Conservation (phyloP, 2,888 invertebrate genomes). For the Pristionchus entomophagus region DNA sequence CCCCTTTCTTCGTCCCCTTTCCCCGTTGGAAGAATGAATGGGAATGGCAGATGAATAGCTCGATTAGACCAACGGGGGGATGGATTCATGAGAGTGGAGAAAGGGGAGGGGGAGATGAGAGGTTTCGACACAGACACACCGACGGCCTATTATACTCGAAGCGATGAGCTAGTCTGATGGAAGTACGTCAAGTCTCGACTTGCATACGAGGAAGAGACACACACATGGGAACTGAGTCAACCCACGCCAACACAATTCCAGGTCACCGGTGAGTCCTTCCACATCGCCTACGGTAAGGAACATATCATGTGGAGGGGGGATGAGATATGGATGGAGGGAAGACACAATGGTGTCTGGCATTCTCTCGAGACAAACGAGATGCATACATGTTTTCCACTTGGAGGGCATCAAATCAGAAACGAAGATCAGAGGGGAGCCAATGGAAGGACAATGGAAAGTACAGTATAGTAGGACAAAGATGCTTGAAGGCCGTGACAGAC, state of each 20-base stretch:
- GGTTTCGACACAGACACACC: background rate
- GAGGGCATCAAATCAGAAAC: background rate
- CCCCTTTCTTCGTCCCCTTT: background rate
- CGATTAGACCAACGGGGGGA: conserved; percentile 44
- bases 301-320: background rate
- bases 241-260: too few species aligned
- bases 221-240: too few species aligned
- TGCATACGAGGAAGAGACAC: too few species aligned
- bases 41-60: conserved; percentile 50
- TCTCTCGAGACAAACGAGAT: background rate
- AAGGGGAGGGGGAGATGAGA: background rate
- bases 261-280: too few species aligned
- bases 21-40: conserved; percentile 48
- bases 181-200: too few species aligned
- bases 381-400: conserved; percentile 6
- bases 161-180: too few species aligned
- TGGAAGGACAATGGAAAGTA: too few species aligned
- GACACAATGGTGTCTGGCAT: background rate
- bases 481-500: too few species aligned
- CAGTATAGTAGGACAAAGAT: too few species aligned
- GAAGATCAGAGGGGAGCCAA: too few species aligned
- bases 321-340: background rate
- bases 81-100: background rate
- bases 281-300: background rate
- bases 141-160: background rate